Base-by-base conservation (phyloP, 1,140 invertebrate genomes). In the Neotoxoptera formosana region DNA sequence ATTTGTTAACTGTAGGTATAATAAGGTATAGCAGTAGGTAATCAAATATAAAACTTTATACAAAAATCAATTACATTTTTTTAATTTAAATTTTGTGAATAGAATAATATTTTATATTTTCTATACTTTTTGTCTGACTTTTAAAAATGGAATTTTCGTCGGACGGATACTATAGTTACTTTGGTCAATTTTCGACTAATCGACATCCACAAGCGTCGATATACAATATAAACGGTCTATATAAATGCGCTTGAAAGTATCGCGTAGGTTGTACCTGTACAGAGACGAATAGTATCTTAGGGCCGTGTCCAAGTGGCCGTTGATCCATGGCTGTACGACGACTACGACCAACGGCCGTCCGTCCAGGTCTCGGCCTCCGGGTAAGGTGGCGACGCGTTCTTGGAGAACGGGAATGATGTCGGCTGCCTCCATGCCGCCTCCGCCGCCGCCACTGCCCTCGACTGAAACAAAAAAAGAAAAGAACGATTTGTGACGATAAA, bases 331-430 rank as follows among this genome's bases (percentile, higher is more conserved):
- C 67, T 97, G 96, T 91, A 97, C 95, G 93, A 96, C 96, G 30
- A 97, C 96, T 93, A 97, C 95, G 93, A 97, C 95, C 94, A 97
- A 95, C 84, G 97, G 96, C 83, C 96, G 95, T 76, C 96, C 96
- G 94, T 96, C 96, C 76, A 96, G 96, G 95, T 97, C 97, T 94
- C 96, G 95, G 93, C 97, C 96, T 91, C 97, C 97, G 87, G 97
- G 96, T 34, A 96, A 94, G 76, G 94, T 94, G 9, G 95, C 95
- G 60, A 95, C 94, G 93, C 94, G 94, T 36, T 95, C 94, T 94
- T 95, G 95, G 93, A 97, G 95, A 94, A 96, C 96, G 93, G 96
- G 96, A 94, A 96, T 93, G 93, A 95, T 94, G 67, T 94, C 94
- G 51, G 94, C 94, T 56, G 94, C 94, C 41, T 95, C 94, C 95